Conservation (phyloP, 2,888 invertebrate genomes). For the Noctua pronuba region DNA sequence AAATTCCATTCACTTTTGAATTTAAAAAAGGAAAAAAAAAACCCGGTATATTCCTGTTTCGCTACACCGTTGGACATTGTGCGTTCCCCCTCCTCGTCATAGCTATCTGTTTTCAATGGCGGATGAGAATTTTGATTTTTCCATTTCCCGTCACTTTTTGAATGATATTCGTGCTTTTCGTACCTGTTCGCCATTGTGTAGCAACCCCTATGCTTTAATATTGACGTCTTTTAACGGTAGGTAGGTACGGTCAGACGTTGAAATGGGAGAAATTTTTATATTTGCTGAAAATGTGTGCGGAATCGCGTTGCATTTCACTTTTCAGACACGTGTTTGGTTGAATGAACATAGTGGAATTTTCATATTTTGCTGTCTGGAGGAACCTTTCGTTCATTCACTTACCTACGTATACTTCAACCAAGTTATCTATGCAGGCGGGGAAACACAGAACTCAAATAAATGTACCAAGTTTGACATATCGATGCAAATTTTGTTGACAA, state of each 20-base stretch:
- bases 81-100: constrained; percentile 61
- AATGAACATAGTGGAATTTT: constrained; percentile 36
- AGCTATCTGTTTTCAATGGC: constrained; percentile 79
- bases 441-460: too few species aligned
- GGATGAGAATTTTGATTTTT: constrained; percentile 84
- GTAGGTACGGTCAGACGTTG: constrained; percentile 70
- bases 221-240: constrained; percentile 71
- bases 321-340: constrained; percentile 18
- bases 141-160: constrained; percentile 84
- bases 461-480: too few species aligned
- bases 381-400: neutral
- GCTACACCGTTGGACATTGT: constrained; percentile 69
- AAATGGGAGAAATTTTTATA: constrained; percentile 40
- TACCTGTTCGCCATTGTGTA: constrained; percentile 78
- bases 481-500: too few species aligned
- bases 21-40: constrained; percentile 27
- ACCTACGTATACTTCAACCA: neutral
- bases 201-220: constrained; percentile 80
- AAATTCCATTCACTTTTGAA: constrained; percentile 42
- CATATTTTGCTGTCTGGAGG: constrained; percentile 13
- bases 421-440: too few species aligned
- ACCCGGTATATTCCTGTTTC: constrained; percentile 56
- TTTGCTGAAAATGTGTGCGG: constrained; percentile 36
- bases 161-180: constrained; percentile 76
- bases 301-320: constrained; percentile 40